These are phyloP conservation scores for Dasypus novemcinctus DNA, from an alignment of 2,113 vertebrate species.

Conservation along the genomic window DNA sequence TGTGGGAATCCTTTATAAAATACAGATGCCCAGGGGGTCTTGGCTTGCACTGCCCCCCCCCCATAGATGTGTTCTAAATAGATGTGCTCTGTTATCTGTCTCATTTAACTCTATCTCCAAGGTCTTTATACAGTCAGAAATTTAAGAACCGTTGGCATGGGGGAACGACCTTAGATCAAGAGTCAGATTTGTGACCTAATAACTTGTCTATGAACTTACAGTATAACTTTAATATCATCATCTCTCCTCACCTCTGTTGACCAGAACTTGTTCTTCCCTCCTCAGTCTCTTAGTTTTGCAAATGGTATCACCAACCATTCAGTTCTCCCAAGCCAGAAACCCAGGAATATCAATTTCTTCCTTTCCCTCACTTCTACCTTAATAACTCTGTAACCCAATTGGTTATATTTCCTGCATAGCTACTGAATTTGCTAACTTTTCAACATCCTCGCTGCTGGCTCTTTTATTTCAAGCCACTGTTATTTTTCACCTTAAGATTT, in stretches of 20 bases:
- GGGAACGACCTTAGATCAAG: not conserved
- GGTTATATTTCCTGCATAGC: not conserved
- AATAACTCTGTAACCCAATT: not conserved
- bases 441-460: not conserved
- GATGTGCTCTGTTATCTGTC: not conserved
- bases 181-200: not conserved
- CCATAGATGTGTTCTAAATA: not conserved
- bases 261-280: not conserved
- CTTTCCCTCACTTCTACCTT: not conserved
- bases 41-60: no score
- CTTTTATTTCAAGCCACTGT: conserved; percentile 16
- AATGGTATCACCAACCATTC: not conserved
- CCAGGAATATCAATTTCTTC: not conserved
- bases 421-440: not conserved
- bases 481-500: not conserved
- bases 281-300: not conserved
- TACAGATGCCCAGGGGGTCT: not conserved
- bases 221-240: not conserved
- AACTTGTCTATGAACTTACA: not conserved
- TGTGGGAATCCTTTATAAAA: not conserved
- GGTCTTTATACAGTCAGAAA: not conserved
- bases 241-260: not conserved
- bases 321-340: not conserved
- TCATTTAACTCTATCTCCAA: not conserved
- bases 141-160: not conserved